phyloP scores from a whole-genome alignment of 2,797 vertebrate genomes.

The Atherinosoma microstoma region DNA sequence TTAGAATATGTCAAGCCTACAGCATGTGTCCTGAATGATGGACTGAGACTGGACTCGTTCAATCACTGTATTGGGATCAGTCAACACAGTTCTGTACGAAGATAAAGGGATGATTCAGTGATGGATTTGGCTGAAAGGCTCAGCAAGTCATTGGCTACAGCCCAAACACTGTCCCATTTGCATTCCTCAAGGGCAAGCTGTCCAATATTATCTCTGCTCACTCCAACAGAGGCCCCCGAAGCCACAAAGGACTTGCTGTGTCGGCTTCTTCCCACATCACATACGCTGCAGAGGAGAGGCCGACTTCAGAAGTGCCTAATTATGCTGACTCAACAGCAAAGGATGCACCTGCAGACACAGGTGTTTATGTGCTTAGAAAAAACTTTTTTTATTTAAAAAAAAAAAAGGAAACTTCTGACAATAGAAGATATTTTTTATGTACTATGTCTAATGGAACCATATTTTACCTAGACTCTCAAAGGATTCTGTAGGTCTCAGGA shows the following conservation, averaged over 20 bases:
- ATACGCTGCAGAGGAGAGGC: conserved; percentile 34
- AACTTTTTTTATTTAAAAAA: neutral
- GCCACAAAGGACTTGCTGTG: conserved; percentile 80
- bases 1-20: conserved; percentile 19
- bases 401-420: conserved; percentile 31
- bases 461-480: conserved; percentile 8
- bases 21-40: neutral
- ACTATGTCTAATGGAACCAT: conserved; percentile 1
- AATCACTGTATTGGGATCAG: conserved; percentile 14
- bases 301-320: conserved; percentile 65
- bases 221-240: conserved; percentile 64
- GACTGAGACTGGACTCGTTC: neutral
- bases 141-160: conserved; percentile 52
- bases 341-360: conserved; percentile 77
- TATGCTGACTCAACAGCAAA: conserved; percentile 56
- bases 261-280: conserved; percentile 59
- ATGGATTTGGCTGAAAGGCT: conserved; percentile 54
- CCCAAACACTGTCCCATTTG: conserved; percentile 61
- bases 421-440: conserved; percentile 14
- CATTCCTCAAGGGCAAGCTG: conserved; percentile 79
- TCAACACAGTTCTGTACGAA: conserved; percentile 24
- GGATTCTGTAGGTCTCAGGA: neutral
- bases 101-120: conserved; percentile 45
- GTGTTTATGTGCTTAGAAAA: conserved; percentile 59
- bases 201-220: conserved; percentile 76